A percentile compares a stretch with the other conserved stretches of the same genome.
These are phyloP conservation scores for Zeus faber DNA, from an alignment of 2,113 vertebrate genomes.

Conservation along the genomic window DNA sequence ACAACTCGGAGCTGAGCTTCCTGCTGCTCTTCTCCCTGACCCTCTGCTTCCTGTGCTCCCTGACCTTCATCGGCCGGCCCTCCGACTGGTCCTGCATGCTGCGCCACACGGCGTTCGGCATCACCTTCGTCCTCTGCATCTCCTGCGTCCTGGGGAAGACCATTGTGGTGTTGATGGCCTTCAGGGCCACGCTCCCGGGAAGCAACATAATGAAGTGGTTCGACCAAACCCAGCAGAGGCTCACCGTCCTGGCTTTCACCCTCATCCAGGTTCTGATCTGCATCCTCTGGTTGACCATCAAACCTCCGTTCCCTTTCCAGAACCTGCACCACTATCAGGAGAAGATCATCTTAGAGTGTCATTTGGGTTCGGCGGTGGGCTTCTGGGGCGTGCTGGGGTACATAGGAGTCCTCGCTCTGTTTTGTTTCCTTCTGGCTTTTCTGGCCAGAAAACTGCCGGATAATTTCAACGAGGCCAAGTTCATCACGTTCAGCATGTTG, in stretches of 20 bases:
- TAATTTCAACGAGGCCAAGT: slow-evolving; percentile 76
- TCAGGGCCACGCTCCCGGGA: slow-evolving; percentile 71
- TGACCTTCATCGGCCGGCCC: slow-evolving; percentile 72
- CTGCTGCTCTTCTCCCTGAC: slow-evolving; percentile 72
- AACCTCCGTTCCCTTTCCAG: slow-evolving; percentile 61
- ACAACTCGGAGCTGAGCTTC: slow-evolving; percentile 77
- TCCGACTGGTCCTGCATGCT: slow-evolving; percentile 73
- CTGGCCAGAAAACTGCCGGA: slow-evolving; percentile 71
- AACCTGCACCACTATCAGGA: slow-evolving; percentile 56
- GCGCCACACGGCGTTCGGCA: slow-evolving; percentile 71
- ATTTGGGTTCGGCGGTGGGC: slow-evolving; percentile 56
- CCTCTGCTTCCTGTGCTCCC: slow-evolving; percentile 73
- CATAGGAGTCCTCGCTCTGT: slow-evolving; percentile 62
- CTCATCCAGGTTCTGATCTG: slow-evolving; percentile 69
- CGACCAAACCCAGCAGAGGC: slow-evolving; percentile 66
- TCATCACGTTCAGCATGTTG: slow-evolving; percentile 78
- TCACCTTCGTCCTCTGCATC: slow-evolving; percentile 74
- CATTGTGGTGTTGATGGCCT: slow-evolving; percentile 74
- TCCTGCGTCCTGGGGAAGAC: slow-evolving; percentile 80
- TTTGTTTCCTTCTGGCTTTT: slow-evolving; percentile 74
- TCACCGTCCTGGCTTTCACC: slow-evolving; percentile 60
- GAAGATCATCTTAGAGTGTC: slow-evolving; percentile 67
- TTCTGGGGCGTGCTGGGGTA: slow-evolving; percentile 73
- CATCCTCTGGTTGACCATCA: slow-evolving; percentile 65
- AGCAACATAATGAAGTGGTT: slow-evolving; percentile 75